Conservation (phyloP, 1,140 invertebrate species). For the Tetranychus cinnabarinus region DNA sequence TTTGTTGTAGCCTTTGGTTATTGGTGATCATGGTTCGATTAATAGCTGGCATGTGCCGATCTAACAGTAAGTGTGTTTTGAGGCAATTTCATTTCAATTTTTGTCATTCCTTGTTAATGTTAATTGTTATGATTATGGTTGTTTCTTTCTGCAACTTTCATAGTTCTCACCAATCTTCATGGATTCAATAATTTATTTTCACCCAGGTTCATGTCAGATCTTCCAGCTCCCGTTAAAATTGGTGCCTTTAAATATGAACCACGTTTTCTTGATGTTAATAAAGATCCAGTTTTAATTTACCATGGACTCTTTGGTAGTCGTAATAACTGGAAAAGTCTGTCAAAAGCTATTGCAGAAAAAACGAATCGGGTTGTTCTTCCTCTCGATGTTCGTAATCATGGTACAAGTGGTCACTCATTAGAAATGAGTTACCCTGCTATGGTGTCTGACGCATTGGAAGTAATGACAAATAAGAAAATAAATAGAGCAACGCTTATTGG, state of each 20-base stretch:
- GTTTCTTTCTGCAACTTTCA: too few relatives aligned
- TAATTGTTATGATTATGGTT: too few relatives aligned
- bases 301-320: not conserved
- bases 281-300: not conserved
- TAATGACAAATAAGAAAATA: not conserved
- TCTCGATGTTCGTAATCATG: constrained; percentile 1
- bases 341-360: not conserved
- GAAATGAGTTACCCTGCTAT: not conserved
- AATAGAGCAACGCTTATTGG: not conserved
- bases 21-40: too few relatives aligned
- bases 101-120: too few relatives aligned
- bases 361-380: not conserved
- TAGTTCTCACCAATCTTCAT: too few relatives aligned
- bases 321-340: not conserved
- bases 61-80: too few relatives aligned
- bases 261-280: not conserved
- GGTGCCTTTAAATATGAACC: not conserved
- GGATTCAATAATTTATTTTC: too few relatives aligned
- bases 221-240: not conserved
- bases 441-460: not conserved
- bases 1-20: too few relatives aligned
- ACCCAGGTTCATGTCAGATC: not conserved
- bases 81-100: too few relatives aligned
- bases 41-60: too few relatives aligned
- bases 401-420: not conserved